Percentiles rank a stretch among this genome's conserved stretches.
Conservation (phyloP, 2,888 invertebrate genomes). For the Acanthopleura granulata region DNA sequence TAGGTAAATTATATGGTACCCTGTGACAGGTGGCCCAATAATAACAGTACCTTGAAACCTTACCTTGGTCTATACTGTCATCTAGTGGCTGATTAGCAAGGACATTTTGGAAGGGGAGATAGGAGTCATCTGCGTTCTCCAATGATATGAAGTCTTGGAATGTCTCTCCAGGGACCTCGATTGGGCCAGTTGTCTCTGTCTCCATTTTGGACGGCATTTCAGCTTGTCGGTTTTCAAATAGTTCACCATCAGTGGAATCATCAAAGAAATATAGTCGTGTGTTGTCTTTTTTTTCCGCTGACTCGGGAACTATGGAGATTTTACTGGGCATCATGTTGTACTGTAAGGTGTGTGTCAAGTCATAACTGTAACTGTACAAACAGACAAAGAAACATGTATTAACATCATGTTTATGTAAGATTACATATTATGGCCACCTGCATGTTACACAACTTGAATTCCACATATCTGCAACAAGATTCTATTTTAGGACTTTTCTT, state of each 20-base stretch:
- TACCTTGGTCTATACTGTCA: constrained; percentile 3
- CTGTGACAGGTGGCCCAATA: no score
- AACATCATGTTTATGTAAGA: background rate
- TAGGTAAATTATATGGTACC: no score
- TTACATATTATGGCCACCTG: no score
- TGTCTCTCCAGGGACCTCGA: background rate
- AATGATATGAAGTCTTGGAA: constrained; percentile 7
- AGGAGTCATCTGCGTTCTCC: constrained; percentile 14
- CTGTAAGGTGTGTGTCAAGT: constrained; percentile 93
- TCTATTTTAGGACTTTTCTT: no score
- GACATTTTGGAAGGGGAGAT: constrained; percentile 11
- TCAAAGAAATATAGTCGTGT: background rate
- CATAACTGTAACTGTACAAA: constrained; percentile 87
- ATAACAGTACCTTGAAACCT: background rate
- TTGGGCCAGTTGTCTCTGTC: background rate
- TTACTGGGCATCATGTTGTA: constrained; percentile 83
- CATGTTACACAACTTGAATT: no score
- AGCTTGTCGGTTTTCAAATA: background rate
- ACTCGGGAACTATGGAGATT: background rate
- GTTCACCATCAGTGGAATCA: background rate
- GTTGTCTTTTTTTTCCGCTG: constrained; percentile 9
- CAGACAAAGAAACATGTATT: constrained; percentile 13
- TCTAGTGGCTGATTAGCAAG: background rate
- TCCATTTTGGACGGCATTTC: background rate
- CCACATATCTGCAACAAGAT: no score